Conservation (phyloP, 2,888 invertebrate species). For the Nephrocerus scutellatus region DNA sequence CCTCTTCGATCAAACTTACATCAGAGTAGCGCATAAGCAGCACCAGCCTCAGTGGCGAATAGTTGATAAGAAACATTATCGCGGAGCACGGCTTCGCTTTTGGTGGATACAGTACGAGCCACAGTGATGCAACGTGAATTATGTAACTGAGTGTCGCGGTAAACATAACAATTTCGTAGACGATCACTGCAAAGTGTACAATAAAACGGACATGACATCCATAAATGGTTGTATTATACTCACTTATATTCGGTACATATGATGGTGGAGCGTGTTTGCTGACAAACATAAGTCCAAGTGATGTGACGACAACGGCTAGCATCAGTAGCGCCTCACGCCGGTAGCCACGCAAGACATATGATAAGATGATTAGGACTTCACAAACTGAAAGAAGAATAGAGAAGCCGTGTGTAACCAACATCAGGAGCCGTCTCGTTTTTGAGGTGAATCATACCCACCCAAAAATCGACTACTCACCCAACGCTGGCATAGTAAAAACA, state of each 20-base stretch:
- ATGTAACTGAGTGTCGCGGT: conserved; percentile 34
- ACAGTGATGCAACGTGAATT: conserved; percentile 35
- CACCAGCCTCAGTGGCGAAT: conserved; percentile 28
- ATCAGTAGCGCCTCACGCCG: conserved; percentile 37
- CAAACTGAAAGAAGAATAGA: conserved; percentile 28
- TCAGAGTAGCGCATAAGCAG: conserved; percentile 34
- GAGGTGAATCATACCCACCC: neutral
- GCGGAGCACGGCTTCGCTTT: conserved; percentile 27
- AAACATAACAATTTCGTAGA: conserved; percentile 34
- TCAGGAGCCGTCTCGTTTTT: conserved; percentile 4
- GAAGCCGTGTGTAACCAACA: no score
- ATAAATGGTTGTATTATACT: no score
- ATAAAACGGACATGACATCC: no score
- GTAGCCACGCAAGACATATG: conserved; percentile 37
- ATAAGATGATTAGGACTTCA: conserved; percentile 33
- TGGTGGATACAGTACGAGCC: conserved; percentile 41
- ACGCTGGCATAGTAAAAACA: conserved; percentile 37
- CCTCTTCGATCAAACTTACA: conserved; percentile 28
- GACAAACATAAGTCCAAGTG: conserved; percentile 36
- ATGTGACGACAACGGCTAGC: conserved; percentile 31
- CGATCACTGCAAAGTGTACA: no score
- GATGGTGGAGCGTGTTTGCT: conserved; percentile 37
- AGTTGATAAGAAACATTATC: conserved; percentile 30
- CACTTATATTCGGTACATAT: conserved; percentile 40
- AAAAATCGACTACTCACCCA: conserved; percentile 27